Conservation (phyloP, 2,113 vertebrate species). For the human region GRCh38 chr2:58491001-58491500, state of each 20-base stretch:
- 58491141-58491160: neutral
- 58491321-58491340: neutral
- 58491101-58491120: neutral
- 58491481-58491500: slow-evolving; percentile 21
- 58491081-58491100: neutral
- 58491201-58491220: neutral
- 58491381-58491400: neutral
- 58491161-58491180: neutral
- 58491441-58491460: neutral
- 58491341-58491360: neutral
- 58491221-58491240: neutral
- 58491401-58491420: neutral
- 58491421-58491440: neutral
- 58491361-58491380: neutral
- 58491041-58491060: neutral
- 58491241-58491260: neutral
- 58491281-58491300: neutral
- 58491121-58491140: neutral
- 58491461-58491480: neutral
- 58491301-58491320: neutral
- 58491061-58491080: neutral
- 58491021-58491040: neutral
- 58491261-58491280: neutral
- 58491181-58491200: neutral
- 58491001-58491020: neutral